Conservation (phyloP, 2,888 invertebrate genomes). For the Poecilus cupreus region DNA sequence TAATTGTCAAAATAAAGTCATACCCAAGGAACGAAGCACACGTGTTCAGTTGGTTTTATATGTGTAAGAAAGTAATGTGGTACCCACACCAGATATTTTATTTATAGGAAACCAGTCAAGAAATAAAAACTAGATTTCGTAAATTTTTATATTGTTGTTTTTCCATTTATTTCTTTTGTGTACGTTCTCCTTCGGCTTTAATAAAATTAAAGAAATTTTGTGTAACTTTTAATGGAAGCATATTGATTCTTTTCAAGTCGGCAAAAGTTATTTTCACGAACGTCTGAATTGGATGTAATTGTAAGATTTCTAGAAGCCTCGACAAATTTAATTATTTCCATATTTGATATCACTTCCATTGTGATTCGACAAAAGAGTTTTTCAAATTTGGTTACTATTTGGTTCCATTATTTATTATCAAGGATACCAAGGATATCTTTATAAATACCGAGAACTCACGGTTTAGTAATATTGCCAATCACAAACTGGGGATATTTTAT, state of each 20-base stretch:
- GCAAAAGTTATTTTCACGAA: neutral
- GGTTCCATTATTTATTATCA: no score
- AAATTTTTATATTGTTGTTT: neutral
- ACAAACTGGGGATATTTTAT: neutral
- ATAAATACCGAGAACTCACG: no score
- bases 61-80: no score
- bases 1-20: no score
- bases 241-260: neutral
- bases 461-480: neutral
- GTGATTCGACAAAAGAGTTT: neutral
- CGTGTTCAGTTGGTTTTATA: no score
- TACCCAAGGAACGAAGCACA: no score
- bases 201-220: neutral
- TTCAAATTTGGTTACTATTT: neutral
- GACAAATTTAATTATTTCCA: conserved; percentile 3
- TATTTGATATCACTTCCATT: neutral
- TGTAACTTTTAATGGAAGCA: neutral
- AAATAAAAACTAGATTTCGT: no score
- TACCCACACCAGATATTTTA: no score
- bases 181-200: neutral
- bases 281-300: no score
- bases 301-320: neutral
- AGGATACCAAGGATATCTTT: no score
- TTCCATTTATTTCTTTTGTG: neutral
- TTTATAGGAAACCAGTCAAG: no score